Percentiles rank a stretch among this genome's conserved stretches.
Evolutionary conservation across 2,113 vertebrate genomes (phyloP).

Genomic region (Trematomus loennbergii): DNA sequence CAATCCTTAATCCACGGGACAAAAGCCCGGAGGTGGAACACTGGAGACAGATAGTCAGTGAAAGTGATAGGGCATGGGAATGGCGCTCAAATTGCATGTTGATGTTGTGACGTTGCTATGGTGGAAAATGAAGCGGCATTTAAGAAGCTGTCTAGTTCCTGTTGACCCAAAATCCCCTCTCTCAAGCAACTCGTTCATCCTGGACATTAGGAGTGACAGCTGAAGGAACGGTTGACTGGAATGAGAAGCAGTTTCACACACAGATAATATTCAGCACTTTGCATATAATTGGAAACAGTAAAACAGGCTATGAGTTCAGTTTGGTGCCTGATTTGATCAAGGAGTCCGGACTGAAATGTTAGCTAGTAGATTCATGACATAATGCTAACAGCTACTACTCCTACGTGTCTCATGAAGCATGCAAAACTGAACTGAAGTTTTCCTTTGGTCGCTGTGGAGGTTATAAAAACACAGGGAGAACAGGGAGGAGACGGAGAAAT

Average conservation of each 20-base stretch:
- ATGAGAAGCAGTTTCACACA: slow-evolving; percentile 18
- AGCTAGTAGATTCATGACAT: slow-evolving; percentile 21
- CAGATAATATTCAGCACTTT: slow-evolving; percentile 10
- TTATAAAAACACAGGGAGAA: slow-evolving; percentile 59
- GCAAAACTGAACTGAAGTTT: slow-evolving; percentile 37
- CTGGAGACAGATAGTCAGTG: slow-evolving; percentile 38
- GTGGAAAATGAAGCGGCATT: slow-evolving; percentile 14
- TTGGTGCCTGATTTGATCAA: slow-evolving; percentile 23
- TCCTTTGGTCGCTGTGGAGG: slow-evolving; percentile 48
- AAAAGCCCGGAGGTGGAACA: slow-evolving; percentile 42
- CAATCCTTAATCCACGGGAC: slow-evolving; percentile 35
- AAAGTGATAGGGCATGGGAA: slow-evolving; percentile 69
- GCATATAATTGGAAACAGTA: slow-evolving; percentile 31
- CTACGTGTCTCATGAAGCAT: slow-evolving; percentile 35
- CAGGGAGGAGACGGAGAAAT: slow-evolving; percentile 47
- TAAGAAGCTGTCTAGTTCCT: slow-evolving; percentile 13
- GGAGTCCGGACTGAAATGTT: slow-evolving; percentile 37
- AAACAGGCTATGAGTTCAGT: slow-evolving; percentile 8
- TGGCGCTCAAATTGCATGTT: slow-evolving; percentile 37
- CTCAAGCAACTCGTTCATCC: slow-evolving; percentile 18
- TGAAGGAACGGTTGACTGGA: slow-evolving; percentile 15
- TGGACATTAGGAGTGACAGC: slow-evolving; percentile 37
- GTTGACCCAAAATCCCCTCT: slow-evolving; percentile 34
- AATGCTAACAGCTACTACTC: slow-evolving; percentile 30
- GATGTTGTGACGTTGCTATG: slow-evolving; percentile 30